Evolutionary conservation across 2,113 vertebrate genomes (phyloP).

Genomic region (Eulemur rufifrons): DNA sequence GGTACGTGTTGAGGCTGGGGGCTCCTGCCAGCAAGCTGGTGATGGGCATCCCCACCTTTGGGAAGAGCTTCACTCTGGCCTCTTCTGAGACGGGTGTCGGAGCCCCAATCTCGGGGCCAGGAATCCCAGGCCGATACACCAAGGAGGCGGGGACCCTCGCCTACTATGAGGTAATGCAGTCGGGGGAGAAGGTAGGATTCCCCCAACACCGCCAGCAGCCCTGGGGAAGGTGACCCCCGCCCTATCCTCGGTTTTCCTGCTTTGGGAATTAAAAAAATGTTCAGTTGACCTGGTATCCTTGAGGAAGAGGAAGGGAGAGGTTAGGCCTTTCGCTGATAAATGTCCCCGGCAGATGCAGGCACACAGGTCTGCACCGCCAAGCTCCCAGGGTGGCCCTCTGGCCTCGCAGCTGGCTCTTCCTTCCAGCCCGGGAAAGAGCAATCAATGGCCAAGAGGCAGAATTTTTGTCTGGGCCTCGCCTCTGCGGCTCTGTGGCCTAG

Average conservation of each 20-base stretch:
- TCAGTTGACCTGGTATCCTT: no score
- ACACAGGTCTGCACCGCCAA: background rate
- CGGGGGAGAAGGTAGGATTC: background rate
- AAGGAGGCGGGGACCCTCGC: constrained; percentile 84
- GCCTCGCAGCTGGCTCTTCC: background rate
- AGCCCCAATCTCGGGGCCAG: constrained; percentile 83
- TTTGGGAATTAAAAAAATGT: background rate
- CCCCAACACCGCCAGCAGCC: background rate
- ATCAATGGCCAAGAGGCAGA: background rate
- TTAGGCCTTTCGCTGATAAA: background rate
- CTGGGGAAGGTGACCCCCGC: constrained; percentile 66
- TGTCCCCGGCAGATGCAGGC: background rate
- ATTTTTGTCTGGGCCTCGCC: no score
- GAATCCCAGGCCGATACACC: constrained; percentile 85
- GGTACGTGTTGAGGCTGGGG: constrained; percentile 77
- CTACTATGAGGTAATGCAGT: constrained; percentile 86
- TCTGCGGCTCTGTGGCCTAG: background rate
- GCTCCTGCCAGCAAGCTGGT: constrained; percentile 85
- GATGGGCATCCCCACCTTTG: constrained; percentile 86
- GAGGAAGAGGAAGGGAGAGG: background rate
- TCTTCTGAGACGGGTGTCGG: constrained; percentile 71
- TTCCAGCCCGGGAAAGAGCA: background rate
- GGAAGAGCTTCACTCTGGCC: constrained; percentile 83
- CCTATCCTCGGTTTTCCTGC: background rate
- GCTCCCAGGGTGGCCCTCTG: background rate